Evolutionary conservation across 2,888 invertebrate species (phyloP).

Genomic region (Spodoptera littoralis): DNA sequence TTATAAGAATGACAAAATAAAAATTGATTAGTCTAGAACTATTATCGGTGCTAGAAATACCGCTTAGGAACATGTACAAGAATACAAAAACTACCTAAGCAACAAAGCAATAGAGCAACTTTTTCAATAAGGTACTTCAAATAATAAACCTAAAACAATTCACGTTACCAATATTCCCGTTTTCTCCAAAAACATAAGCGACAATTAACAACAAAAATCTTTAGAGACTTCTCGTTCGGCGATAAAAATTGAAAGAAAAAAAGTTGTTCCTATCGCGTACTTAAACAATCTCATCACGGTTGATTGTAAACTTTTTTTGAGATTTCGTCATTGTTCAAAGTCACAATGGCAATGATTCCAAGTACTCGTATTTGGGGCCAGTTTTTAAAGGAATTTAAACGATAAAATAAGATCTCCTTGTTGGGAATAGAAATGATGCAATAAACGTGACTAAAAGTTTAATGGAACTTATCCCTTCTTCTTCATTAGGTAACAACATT

Average conservation of each 20-base stretch:
- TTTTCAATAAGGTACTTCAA: not conserved
- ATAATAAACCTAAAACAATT: not conserved
- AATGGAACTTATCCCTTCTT: not conserved
- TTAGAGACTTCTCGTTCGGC: slow-evolving; percentile 8
- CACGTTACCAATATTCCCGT: slow-evolving; percentile 1
- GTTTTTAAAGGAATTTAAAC: slow-evolving; percentile 16
- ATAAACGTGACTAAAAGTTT: slow-evolving; percentile 42
- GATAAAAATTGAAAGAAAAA: slow-evolving; percentile 33
- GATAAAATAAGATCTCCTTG: slow-evolving; percentile 33
- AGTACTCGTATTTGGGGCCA: slow-evolving; percentile 17
- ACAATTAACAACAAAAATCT: slow-evolving; percentile 21
- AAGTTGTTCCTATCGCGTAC: slow-evolving; percentile 44
- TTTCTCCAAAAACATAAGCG: slow-evolving; percentile 11
- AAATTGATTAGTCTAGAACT: too few species aligned
- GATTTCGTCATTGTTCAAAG: slow-evolving; percentile 39
- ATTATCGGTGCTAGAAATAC: too few species aligned
- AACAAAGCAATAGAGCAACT: too few species aligned
- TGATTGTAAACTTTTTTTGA: slow-evolving; percentile 51
- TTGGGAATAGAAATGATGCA: slow-evolving; percentile 37
- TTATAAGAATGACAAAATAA: too few species aligned
- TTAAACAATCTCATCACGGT: slow-evolving; percentile 54
- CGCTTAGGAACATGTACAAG: too few species aligned
- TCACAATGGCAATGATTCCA: slow-evolving; percentile 46
- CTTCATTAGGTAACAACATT: not conserved
- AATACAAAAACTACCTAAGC: too few species aligned